Conservation (phyloP, 2,113 vertebrate species). For the Labeo catla region DNA sequence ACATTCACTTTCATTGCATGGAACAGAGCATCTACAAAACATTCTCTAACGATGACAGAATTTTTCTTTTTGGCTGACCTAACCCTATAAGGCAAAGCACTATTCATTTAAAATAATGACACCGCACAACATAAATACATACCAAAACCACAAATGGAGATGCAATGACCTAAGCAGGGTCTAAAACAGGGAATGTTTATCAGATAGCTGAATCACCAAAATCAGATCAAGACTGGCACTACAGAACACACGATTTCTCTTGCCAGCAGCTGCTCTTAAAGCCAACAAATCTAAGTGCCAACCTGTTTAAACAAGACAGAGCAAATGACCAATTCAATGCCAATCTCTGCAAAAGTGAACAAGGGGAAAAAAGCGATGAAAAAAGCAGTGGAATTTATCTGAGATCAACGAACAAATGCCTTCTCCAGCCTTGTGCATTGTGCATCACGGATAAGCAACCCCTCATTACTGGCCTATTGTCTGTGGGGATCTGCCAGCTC, state of each 20-base stretch:
- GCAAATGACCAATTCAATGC: neutral
- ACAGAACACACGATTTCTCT: neutral
- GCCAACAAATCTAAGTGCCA: neutral
- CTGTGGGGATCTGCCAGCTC: neutral
- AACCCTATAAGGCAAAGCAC: neutral
- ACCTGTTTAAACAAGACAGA: neutral
- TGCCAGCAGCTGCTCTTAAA: neutral
- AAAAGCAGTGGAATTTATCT: neutral
- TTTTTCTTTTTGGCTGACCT: neutral
- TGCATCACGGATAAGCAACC: neutral
- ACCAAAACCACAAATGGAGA: conserved; percentile 10
- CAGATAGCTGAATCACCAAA: neutral
- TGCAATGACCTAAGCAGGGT: neutral
- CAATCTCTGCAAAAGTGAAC: neutral
- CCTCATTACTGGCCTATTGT: conserved; percentile 14
- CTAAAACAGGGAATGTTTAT: neutral
- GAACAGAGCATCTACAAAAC: neutral
- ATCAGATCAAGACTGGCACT: neutral
- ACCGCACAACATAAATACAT: neutral
- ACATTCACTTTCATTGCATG: neutral
- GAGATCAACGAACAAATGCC: neutral
- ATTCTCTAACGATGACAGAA: neutral
- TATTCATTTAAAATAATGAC: neutral
- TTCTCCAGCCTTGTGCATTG: neutral
- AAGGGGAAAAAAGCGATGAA: neutral